Base-by-base conservation (phyloP, 2,888 invertebrate species). In the Ischnus inquisitorius region DNA sequence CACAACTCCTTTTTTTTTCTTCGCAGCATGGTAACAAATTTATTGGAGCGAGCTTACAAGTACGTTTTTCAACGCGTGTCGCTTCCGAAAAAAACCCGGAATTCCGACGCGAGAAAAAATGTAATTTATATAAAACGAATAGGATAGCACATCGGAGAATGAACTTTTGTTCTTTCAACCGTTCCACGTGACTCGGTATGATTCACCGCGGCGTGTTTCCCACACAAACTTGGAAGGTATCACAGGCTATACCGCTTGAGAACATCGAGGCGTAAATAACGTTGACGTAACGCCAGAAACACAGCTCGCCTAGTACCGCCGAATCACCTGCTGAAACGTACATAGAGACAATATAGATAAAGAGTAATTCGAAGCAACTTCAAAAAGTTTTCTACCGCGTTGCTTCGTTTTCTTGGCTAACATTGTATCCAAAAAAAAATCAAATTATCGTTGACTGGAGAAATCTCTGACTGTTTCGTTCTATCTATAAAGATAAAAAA, bases 221-320 rank as follows among this genome's bases (percentile, higher is more conserved):
- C 79, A 79, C 79, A 74, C 57, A 67, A 79, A 74, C 57, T 74
- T 60, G 67, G 43, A 74, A 79, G 72, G 78, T 78, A 78, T 69
- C 78, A 3, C 60, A 28, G 16, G n/a, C n/a, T 57, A 57, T 57
- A 48, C 25, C 12, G 48, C 28, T n/a, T 51, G 62, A 5, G 46
- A 69, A 69, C 69, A 69, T 69, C 48, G 51, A 25, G 46, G 69
- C 48, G 69, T 78, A 78, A 78, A 78, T 78, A 78, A 69, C 39
- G 68, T 69, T 78, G 78, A 78, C 78, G 78, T 78, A 78, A 78
- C 69, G 41, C 60, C 69, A 41, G 25, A 78, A 69, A 69, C 68
- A 57, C 54, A 57, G n/a, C 28, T 1, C 14, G 14, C 4, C n/a
- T 57, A 5, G 19, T 39, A 69, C 25, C n/a, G 22, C 10, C 69